A percentile compares a stretch with the other conserved stretches of the same genome.
Conservation (phyloP, 2,888 invertebrate genomes). For the Aromia moschata region DNA sequence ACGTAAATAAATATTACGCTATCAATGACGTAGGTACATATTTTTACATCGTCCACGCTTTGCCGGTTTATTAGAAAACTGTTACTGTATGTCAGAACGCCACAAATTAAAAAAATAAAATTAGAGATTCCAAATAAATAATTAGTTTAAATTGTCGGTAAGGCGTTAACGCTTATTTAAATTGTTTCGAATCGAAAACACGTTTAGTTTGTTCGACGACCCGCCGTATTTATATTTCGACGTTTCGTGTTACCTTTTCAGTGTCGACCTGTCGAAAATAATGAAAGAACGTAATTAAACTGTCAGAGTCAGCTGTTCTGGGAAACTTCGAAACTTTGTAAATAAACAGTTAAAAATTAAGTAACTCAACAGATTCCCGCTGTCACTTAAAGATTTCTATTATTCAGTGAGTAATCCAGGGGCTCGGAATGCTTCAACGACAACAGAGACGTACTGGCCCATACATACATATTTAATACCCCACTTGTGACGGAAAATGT, state of each 20-base stretch:
- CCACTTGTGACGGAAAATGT: too few species aligned
- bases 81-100: constrained; percentile 1
- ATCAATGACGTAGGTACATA: background rate
- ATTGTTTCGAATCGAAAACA: background rate
- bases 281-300: background rate
- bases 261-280: background rate
- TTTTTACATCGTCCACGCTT: constrained; percentile 2
- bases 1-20: background rate
- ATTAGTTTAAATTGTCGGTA: background rate
- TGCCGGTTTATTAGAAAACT: background rate
- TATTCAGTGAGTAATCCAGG: too few species aligned
- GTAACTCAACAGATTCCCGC: too few species aligned
- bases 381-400: too few species aligned
- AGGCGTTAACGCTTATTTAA: background rate
- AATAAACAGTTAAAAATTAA: too few species aligned
- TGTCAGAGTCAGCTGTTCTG: background rate
- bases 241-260: background rate
- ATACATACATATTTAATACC: too few species aligned
- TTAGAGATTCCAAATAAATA: background rate
- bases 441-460: too few species aligned
- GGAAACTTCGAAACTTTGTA: too few species aligned
- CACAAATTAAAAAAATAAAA: background rate
- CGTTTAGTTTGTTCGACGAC: background rate
- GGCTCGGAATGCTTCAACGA: too few species aligned
- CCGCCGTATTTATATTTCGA: background rate